phyloP scores from a whole-genome alignment of 2,113 vertebrate genomes.

The Tauraco erythrolophus region DNA sequence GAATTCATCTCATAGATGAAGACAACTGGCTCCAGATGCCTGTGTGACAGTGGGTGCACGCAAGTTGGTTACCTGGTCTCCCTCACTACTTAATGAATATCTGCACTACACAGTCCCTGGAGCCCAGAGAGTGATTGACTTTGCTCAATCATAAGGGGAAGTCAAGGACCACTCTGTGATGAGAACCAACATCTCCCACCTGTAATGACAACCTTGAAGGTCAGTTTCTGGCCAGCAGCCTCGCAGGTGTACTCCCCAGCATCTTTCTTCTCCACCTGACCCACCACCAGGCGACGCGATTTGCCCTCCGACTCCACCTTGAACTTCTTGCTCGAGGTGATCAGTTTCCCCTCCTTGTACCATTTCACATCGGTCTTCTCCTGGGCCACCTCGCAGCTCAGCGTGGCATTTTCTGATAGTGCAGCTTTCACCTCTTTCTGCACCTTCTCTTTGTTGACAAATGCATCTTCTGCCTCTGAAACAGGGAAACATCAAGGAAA shows the following conservation, averaged over 20 bases:
- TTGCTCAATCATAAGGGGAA: neutral
- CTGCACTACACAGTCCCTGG: neutral
- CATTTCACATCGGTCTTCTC: conserved; percentile 82
- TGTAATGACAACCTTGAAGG: conserved; percentile 71
- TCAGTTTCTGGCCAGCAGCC: conserved; percentile 77
- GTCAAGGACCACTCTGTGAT: too few relatives aligned
- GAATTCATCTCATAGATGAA: neutral
- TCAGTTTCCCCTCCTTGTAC: conserved; percentile 83
- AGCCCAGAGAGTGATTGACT: neutral
- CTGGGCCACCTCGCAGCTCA: conserved; percentile 80
- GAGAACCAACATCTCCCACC: conserved; percentile 42
- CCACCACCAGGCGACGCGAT: conserved; percentile 75
- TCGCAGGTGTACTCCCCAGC: conserved; percentile 83
- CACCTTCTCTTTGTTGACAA: neutral
- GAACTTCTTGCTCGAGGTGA: conserved; percentile 76
- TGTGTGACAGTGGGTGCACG: rapidly evolving
- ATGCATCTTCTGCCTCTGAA: conserved; percentile 14
- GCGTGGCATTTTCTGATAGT: conserved; percentile 63
- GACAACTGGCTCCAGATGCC: neutral
- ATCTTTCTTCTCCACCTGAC: conserved; percentile 80
- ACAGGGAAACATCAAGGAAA: rapidly evolving
- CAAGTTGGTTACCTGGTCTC: neutral
- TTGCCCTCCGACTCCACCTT: conserved; percentile 74
- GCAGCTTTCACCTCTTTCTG: conserved; percentile 73
- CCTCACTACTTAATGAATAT: neutral